Evolutionary conservation across 1,140 invertebrate genomes (phyloP).

Genomic region (Phthorimaea operculella): DNA sequence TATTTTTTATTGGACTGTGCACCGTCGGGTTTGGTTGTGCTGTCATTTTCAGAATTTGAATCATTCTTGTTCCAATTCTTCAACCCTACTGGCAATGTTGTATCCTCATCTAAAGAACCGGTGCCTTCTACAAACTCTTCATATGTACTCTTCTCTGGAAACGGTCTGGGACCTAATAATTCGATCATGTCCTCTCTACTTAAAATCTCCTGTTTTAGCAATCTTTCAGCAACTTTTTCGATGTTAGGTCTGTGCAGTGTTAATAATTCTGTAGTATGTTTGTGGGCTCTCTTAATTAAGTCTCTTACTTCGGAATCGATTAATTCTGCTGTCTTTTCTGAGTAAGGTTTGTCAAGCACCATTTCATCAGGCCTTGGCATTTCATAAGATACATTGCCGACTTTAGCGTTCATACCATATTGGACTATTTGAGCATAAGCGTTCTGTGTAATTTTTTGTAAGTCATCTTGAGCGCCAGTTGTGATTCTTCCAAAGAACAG

Average conservation of each 20-base stretch:
- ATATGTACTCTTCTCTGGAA: conserved; percentile 99
- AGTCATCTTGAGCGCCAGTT: conserved; percentile 98
- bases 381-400: conserved; percentile 97
- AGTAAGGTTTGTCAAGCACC: conserved; percentile 97
- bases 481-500: conserved; percentile 96
- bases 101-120: conserved; percentile 97
- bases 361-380: conserved; percentile 93
- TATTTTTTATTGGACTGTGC: conserved; percentile 45
- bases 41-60: conserved; percentile 27
- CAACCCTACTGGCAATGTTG: conserved; percentile 92
- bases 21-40: conserved; percentile 23
- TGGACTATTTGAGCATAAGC: conserved; percentile 87
- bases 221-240: conserved; percentile 90
- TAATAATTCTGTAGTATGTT: conserved; percentile 83
- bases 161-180: conserved; percentile 92
- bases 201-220: conserved; percentile 95
- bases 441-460: conserved; percentile 90
- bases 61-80: conserved; percentile 92
- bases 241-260: conserved; percentile 89
- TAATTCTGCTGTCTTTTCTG: conserved; percentile 95
- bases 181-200: conserved; percentile 99
- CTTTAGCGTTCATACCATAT: conserved; percentile 98
- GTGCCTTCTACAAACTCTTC: conserved; percentile 99
- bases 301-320: conserved; percentile 93
- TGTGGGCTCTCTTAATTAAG: conserved; percentile 86